Base-by-base conservation (phyloP, 2,888 invertebrate species). In the Entomobrya multifasciata region DNA sequence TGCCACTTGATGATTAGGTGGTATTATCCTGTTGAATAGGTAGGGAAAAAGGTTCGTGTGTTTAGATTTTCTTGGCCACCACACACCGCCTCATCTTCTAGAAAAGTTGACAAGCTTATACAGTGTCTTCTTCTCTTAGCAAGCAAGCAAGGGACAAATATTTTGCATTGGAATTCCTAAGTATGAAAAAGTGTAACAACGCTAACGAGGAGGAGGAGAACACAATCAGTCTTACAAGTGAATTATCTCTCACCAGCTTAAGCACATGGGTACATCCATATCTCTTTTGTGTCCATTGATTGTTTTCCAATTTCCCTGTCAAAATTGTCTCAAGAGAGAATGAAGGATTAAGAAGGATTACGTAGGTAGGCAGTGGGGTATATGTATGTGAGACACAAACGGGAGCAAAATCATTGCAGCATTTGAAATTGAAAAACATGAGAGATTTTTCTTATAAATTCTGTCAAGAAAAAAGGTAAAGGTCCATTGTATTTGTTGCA, bases 321-420 rank as follows among this genome's bases (percentile, higher is more conserved):
- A 78, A 57, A 81, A 62, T 70, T 78, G 60, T 25, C 36, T 81
- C 55, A 67, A 47, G 78, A 78, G 78, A 62, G 57, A 49, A 85
- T 76, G 84, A 85, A 85, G 84, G 84, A 85, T 85, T 85, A 85
- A 78, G 78, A 78, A 85, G 77, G 84, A 84, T 84, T 78, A 85
- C 57, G 65, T 65, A 36, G 65, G 65, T 6, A 70, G 70, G 70
- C 47, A 49, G 27, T 8, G 8, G 36, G 36, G 36, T 36, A 36
- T 36, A 36, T 36, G 36, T 36, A 36, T 36, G 36, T 8, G 36
- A 36, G 36, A 22, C 41, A 57, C 57, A 67, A 67, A 67, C 67
- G 67, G 65, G 67, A 67, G 67, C 67, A 36, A 8, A 6, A 8
- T 36, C 36, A 36, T 36, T 36, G 36, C 36, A 36, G 36, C 36